phyloP scores from a whole-genome alignment of 2,113 vertebrate genomes.

The Syngnathus scovelli region DNA sequence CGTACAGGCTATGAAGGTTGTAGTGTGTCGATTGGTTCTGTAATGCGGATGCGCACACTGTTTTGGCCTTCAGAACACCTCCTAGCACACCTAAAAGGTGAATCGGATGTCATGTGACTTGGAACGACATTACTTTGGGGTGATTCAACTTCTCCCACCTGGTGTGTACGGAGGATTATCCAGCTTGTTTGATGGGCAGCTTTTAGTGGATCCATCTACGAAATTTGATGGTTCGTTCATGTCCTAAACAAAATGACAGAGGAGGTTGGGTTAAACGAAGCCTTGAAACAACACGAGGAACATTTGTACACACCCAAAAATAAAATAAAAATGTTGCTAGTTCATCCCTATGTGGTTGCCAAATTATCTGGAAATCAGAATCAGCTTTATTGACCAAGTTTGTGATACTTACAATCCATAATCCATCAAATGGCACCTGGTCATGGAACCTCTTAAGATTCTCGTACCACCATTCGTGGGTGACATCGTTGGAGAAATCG shows the following conservation, averaged over 20 bases:
- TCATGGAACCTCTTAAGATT: constrained; percentile 76
- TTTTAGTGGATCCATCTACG: constrained; percentile 76
- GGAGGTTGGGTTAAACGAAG: too few relatives aligned
- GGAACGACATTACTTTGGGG: not conserved
- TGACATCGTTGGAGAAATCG: constrained; percentile 77
- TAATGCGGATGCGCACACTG: constrained; percentile 53
- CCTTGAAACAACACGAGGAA: not conserved
- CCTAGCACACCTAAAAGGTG: constrained; percentile 47
- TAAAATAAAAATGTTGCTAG: too few relatives aligned
- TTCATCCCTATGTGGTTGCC: too few relatives aligned
- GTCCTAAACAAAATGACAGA: constrained; percentile 63
- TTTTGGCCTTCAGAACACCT: constrained; percentile 55
- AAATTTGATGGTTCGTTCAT: constrained; percentile 90
- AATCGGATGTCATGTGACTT: not conserved
- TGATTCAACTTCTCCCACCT: constrained; percentile 48
- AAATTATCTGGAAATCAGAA: too few relatives aligned
- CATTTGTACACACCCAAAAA: too few relatives aligned
- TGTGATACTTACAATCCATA: constrained; percentile 73
- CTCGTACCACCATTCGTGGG: constrained; percentile 83
- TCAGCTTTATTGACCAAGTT: too few relatives aligned
- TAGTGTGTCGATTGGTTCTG: constrained; percentile 62
- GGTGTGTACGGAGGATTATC: constrained; percentile 82
- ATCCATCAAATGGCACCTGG: constrained; percentile 76
- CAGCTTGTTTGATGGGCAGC: constrained; percentile 72
- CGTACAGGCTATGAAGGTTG: constrained; percentile 63